These are phyloP conservation scores for Phyllotreta striolata DNA, from an alignment of 2,888 invertebrate genomes.

Conservation along the genomic window DNA sequence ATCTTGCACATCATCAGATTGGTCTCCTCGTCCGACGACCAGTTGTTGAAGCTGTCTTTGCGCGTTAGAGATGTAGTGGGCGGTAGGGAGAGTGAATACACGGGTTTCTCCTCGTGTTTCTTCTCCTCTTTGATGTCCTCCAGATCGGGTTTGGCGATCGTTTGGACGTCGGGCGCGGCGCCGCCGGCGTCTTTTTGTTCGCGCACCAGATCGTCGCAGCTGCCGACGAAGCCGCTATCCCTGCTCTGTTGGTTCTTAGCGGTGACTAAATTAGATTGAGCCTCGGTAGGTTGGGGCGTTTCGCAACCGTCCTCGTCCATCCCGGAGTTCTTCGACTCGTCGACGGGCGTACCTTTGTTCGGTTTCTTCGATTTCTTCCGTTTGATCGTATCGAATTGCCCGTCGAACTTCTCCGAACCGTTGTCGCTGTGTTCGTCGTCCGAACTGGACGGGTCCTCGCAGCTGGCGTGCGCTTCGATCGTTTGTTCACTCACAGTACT, in stretches of 20 bases:
- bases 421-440: constrained; percentile 74
- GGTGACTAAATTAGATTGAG: constrained; percentile 65
- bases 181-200: constrained; percentile 67
- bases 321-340: constrained; percentile 69
- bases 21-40: constrained; percentile 94
- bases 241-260: constrained; percentile 83
- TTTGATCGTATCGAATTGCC: constrained; percentile 83
- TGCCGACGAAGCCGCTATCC: constrained; percentile 89
- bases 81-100: constrained; percentile 55
- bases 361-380: constrained; percentile 82
- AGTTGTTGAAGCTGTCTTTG: constrained; percentile 92
- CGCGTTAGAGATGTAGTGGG: constrained; percentile 73
- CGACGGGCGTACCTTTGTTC: constrained; percentile 64
- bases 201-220: constrained; percentile 84
- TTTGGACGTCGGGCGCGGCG: constrained; percentile 51
- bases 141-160: constrained; percentile 54
- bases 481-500: constrained; percentile 57
- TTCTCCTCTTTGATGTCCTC: constrained; percentile 70
- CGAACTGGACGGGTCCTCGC: constrained; percentile 70
- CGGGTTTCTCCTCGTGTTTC: constrained; percentile 61
- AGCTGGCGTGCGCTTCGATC: constrained; percentile 64
- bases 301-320: constrained; percentile 72
- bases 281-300: constrained; percentile 75
- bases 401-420: constrained; percentile 75
- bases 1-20: constrained; percentile 96